Conservation (phyloP, 1,140 invertebrate species). For the Platyscapa corneri region DNA sequence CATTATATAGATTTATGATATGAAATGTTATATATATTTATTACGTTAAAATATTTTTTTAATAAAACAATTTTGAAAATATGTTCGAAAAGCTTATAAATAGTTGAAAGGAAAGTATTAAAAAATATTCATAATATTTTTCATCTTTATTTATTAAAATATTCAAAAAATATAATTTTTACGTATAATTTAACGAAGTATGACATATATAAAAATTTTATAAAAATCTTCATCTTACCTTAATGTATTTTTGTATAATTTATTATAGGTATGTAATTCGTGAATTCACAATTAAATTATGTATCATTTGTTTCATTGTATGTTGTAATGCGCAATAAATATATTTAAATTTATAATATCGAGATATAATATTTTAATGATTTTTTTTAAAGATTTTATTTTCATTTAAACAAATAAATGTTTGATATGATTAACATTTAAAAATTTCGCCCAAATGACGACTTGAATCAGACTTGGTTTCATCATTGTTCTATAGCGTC, state of each 20-base stretch:
- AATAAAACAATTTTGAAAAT: too few species aligned
- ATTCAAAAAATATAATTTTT: conserved; percentile 11
- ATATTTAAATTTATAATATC: conserved; percentile 22
- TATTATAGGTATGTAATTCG: background rate
- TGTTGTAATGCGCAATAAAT: background rate
- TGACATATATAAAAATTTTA: conserved; percentile 22
- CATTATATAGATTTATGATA: too few species aligned
- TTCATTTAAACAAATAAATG: conserved; percentile 14
- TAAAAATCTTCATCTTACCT: conserved; percentile 9
- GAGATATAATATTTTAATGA: background rate
- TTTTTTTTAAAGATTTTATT: background rate
- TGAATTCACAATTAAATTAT: background rate
- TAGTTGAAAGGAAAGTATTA: too few species aligned
- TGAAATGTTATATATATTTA: too few species aligned
- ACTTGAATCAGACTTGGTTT: background rate
- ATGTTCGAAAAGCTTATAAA: too few species aligned
- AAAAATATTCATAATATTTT: background rate
- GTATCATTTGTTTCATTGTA: background rate
- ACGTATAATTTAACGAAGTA: background rate
- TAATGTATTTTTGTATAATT: background rate
- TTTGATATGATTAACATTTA: conserved; percentile 3
- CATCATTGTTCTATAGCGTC: background rate
- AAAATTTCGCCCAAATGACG: background rate
- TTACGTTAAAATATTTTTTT: too few species aligned
- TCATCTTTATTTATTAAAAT: conserved; percentile 32